phyloP scores from a whole-genome alignment of 1,140 invertebrate species.

The Drosophila pachea region DNA sequence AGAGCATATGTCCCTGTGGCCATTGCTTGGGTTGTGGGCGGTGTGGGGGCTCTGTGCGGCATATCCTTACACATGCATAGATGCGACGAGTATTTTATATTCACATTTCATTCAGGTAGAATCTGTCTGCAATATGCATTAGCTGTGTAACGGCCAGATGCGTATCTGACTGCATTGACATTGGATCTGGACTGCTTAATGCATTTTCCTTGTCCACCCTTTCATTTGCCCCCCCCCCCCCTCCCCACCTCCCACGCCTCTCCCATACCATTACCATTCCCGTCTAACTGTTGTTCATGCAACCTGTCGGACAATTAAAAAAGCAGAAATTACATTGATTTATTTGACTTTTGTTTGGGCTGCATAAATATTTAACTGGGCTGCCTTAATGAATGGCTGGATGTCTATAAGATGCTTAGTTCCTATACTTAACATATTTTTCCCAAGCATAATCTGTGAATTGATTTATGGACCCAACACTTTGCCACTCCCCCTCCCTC shows the following conservation, averaged over 20 bases:
- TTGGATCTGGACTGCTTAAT: slow-evolving; percentile 47
- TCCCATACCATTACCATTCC: too few species aligned
- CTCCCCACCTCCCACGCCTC: background rate
- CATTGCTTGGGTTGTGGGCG: too few species aligned
- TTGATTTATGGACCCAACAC: slow-evolving; percentile 59
- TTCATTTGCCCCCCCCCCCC: slow-evolving; percentile 8
- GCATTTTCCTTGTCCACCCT: slow-evolving; percentile 53
- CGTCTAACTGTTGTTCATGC: too few species aligned
- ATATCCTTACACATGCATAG: too few species aligned
- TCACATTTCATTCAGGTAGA: slow-evolving; percentile 36
- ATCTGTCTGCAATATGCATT: slow-evolving; percentile 49
- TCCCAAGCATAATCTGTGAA: slow-evolving; percentile 44
- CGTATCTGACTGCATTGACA: background rate
- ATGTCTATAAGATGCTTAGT: slow-evolving; percentile 12
- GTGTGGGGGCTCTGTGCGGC: too few species aligned
- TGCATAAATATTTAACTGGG: slow-evolving; percentile 48
- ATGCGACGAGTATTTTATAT: slow-evolving; percentile 14
- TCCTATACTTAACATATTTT: slow-evolving; percentile 27
- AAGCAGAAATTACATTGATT: slow-evolving; percentile 62
- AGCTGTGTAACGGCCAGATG: slow-evolving; percentile 24
- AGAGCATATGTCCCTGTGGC: too few species aligned
- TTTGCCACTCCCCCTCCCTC: slow-evolving; percentile 27
- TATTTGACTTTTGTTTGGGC: slow-evolving; percentile 33
- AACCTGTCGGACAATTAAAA: slow-evolving; percentile 62
- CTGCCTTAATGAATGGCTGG: slow-evolving; percentile 45